Evolutionary conservation across 2,888 invertebrate genomes (phyloP).

Genomic region (Macaria notata): DNA sequence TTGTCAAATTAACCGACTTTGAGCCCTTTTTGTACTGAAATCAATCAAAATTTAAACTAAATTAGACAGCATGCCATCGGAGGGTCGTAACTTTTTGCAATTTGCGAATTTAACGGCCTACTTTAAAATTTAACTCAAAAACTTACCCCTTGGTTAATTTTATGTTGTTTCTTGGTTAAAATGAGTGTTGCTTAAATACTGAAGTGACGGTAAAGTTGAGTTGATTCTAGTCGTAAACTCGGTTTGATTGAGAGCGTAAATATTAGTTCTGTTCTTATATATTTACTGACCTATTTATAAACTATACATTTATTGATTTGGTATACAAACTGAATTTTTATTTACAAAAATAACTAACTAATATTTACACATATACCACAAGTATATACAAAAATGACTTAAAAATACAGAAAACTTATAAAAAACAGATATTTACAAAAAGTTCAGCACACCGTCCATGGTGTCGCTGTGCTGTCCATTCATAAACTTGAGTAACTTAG

Average conservation of each 20-base stretch:
- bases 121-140: conserved; percentile 50
- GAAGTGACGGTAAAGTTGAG: conserved; percentile 20
- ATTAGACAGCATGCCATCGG: conserved; percentile 42
- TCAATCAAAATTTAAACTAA: conserved; percentile 56
- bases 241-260: conserved; percentile 3
- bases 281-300: neutral
- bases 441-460: too few species aligned
- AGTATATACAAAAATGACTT: too few species aligned
- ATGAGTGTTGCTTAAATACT: conserved; percentile 19
- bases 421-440: too few species aligned
- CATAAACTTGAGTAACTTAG: neutral
- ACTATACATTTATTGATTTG: neutral
- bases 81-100: conserved; percentile 45
- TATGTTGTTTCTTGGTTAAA: conserved; percentile 27
- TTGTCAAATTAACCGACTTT: conserved; percentile 26
- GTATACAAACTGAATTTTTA: too few species aligned
- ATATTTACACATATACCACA: too few species aligned
- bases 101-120: conserved; percentile 43
- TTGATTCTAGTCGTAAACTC: conserved; percentile 13
- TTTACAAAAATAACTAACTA: too few species aligned
- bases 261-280: neutral
- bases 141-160: conserved; percentile 34
- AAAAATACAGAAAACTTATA: too few species aligned
- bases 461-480: too few species aligned
- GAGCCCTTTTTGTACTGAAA: conserved; percentile 40